Evolutionary conservation across 2,888 invertebrate genomes (phyloP), one percentile per base, ranked within the genome.

Genomic region (Smittia sp.): DNA sequence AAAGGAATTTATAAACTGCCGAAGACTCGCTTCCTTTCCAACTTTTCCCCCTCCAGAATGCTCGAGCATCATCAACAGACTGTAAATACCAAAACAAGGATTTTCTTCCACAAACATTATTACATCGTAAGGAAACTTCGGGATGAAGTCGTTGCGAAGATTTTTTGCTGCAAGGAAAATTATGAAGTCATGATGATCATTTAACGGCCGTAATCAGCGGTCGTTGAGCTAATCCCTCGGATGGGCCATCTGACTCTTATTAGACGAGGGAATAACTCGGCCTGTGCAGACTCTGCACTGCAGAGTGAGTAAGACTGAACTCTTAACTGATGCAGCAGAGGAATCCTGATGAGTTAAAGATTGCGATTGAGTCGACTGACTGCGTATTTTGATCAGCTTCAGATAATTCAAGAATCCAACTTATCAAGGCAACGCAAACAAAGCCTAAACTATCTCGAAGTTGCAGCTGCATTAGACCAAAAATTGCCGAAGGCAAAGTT

Each of bases 31-130:
- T 46, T 15, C 52, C 52, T 58, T 58, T 15, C 3, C 3, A 15
- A 7, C 15, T 39, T 39, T 52, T 4, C 52, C 52, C 52, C 15
- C 4, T 52, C 6, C 58, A 9, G 15, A 58, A 18, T 20, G 20
- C 22, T 2, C 22, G 1, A 18, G 18, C 22, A 58, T 58, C 58
- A 58, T 58, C 18, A 58, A 58, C 58, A 58, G 58, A 15, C 15
- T n/a, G 58, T 58, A 20, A 58, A 58, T 20, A 58, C 20, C 58
- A 58, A 18, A 22, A 7, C 18, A 20, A 6, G 11, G 58, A 58
- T 58, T 58, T 58, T 46, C 46, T 46, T 46, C 11, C 18, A 54
- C 6, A 69, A 69, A 54, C 52, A 69, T 69, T 69, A 69, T 27
- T 68, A 69, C 54, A 27, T 52, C 54, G 41, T 54, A 69, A 69